Evolutionary conservation across 2,888 invertebrate species (phyloP), one percentile per base, ranked within the genome.

Genomic region (Leptarthrus brevirostris): DNA sequence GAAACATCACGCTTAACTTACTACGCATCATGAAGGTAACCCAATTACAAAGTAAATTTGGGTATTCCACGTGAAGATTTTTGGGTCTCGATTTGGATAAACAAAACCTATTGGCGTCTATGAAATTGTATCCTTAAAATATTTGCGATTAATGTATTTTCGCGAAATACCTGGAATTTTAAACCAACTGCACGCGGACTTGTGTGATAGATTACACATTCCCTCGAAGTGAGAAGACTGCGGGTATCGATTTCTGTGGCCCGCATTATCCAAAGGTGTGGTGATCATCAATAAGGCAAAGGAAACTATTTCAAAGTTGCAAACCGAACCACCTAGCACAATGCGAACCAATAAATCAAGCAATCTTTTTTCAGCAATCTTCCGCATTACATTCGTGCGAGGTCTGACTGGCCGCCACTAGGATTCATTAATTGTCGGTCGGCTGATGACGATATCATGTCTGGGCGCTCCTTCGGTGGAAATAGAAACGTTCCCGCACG

Each of bases 371-470:
- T 36, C 58, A 58, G 12, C 36, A 58, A 58, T 58, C 58, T 58
- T 58, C 36, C 58, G 36, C 20, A 58, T 58, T 20, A 18, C 58
- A 18, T 58, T 58, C 58, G 20, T 36, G 20, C 20, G 58, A 20
- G 36, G 40, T n/a, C 40, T 40, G 40, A 40, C 40, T 12, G 12
- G 30, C 30, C 30, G 40, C 16, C 58, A 36, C 36, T 58, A 58
- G 58, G 18, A 36, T 34, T 36, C 58, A 58, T 58, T 58, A 58
- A 58, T 58, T 58, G 58, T 58, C 18, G 18, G 26, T 26, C 18
- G 18, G 26, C 36, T 36, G 58, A 58, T 58, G 58, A 58, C 58
- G 58, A 34, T 58, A 36, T 58, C 58, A 58, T 18, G 53, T 53
- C 53, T 53, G 56, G 58, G 20, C 58, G 36, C 58, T 58, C 58